Percentiles rank a stretch among this genome's conserved stretches.
Conservation (phyloP, 2,888 invertebrate species). For the Geophilus truncorum region DNA sequence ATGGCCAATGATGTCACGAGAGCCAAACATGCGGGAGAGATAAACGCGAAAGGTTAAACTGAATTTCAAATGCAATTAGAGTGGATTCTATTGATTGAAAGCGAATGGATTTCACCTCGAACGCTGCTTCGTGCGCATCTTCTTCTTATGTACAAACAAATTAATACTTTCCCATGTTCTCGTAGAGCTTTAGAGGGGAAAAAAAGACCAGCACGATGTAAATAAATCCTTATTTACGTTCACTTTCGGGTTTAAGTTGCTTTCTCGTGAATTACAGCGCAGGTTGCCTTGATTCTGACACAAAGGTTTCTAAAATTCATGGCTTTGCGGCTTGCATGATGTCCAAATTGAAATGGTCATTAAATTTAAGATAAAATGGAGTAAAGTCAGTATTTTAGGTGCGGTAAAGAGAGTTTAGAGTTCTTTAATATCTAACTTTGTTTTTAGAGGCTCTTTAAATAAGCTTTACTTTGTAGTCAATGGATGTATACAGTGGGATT, state of each 20-base stretch:
- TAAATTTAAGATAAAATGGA: background rate
- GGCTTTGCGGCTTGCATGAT: background rate
- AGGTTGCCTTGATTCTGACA: background rate
- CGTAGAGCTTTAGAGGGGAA: background rate
- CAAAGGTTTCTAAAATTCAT: background rate
- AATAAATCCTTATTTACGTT: background rate
- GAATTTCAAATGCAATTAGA: slow-evolving; percentile 27
- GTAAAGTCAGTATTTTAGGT: background rate
- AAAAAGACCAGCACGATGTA: background rate
- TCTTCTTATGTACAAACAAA: background rate
- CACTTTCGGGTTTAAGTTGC: background rate
- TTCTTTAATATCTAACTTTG: background rate
- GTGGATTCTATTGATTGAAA: background rate
- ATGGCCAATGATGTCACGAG: slow-evolving; percentile 21
- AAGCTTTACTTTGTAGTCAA: background rate
- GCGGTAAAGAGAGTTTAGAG: background rate
- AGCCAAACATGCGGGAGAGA: background rate
- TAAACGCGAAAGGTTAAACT: background rate
- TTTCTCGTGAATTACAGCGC: background rate
- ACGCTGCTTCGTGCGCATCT: background rate
- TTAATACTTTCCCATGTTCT: background rate
- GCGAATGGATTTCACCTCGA: background rate
- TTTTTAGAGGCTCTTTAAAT: background rate
- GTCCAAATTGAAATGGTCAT: background rate
- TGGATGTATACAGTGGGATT: background rate